Evolutionary conservation across 92 coral and sea anemone species (phyloP), one percentile per base, ranked within the genome.

Genomic region (Bergia sp.): DNA sequence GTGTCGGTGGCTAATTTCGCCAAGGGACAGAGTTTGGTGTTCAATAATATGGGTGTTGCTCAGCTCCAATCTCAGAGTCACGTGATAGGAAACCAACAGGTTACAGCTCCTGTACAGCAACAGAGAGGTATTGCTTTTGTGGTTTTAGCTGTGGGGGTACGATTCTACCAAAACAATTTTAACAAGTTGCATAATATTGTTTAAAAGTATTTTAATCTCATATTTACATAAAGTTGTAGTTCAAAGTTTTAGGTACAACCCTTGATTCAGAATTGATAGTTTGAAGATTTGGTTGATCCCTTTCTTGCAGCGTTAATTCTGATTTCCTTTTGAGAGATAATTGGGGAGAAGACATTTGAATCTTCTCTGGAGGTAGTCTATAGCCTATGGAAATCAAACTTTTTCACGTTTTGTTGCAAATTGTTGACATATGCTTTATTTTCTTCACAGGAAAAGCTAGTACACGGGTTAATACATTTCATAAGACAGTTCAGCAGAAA

Each of bases 31-130:
- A 97, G 95, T 88, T 73, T 97, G 64, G 95, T 97, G 36, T 97
- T 97, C 76, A 96, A 96, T 78, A 97, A 92, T 88, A 95, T 96
- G 95, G 94, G 96, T 13, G 93, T 96, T 80, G 93, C 98, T 16
- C 98, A 93, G 83, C 88, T 96, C 39, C 98, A 94, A 67, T 93
- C 89, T 44, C 98, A 96, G 80, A 82, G 93, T 3, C 94, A 94
- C 42, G 78, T 94, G 49, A 89, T 96, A 79, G 85, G 92, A 23
- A 96, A 95, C 57, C 97, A 93, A 77, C 96, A 96, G n/a, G 80
- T 92, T 2, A 92, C 98, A 36, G 92, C 96, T 11, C 65, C 91
- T 64, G 89, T 89, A 47, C 95, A 90, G 77, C 98, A 90, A 77
- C 95, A 94, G 74, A 91, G 95, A 92, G 98, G 98, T 92, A 89